Evolutionary conservation across 2,113 vertebrate species (phyloP).

Genomic region (Mus musculus): DNA sequence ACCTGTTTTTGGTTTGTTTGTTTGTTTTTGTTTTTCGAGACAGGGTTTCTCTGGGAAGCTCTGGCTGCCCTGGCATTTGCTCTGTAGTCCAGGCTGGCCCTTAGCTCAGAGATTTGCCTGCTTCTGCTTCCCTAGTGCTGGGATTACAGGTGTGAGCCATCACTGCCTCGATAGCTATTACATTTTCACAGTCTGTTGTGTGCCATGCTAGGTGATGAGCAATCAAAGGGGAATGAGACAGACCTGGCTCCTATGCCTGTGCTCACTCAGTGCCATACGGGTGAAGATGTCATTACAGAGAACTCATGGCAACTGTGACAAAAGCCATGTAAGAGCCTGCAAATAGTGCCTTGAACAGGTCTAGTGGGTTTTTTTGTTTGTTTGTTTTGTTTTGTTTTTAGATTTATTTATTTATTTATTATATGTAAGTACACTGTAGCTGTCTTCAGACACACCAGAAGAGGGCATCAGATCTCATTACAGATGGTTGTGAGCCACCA

Average conservation of each 20-base stretch:
- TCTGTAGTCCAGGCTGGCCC: background rate
- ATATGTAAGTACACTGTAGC: too few relatives aligned
- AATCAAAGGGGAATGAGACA: background rate
- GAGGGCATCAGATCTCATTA: too few relatives aligned
- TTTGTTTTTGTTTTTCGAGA: background rate
- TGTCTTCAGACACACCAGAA: too few relatives aligned
- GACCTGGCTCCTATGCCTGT: background rate
- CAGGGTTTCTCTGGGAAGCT: background rate
- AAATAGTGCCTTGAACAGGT: background rate
- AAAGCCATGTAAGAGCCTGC: rapidly evolving
- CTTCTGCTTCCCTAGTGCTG: background rate
- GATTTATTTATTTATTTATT: too few relatives aligned
- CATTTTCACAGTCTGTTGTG: background rate
- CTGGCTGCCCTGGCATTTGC: background rate
- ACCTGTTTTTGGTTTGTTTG: background rate
- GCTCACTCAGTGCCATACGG: too few relatives aligned
- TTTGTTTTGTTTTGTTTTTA: too few relatives aligned
- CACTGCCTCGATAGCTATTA: rapidly evolving
- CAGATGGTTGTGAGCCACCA: too few relatives aligned
- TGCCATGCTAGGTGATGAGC: background rate
- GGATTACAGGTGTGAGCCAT: background rate
- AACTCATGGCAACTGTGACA: background rate
- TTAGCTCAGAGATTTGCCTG: background rate
- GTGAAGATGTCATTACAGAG: background rate
- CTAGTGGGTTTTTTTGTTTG: background rate